Percentiles rank a stretch among this genome's conserved stretches.
Conservation (phyloP, 2,113 vertebrate species). For the Microcebus ravelobensis region DNA sequence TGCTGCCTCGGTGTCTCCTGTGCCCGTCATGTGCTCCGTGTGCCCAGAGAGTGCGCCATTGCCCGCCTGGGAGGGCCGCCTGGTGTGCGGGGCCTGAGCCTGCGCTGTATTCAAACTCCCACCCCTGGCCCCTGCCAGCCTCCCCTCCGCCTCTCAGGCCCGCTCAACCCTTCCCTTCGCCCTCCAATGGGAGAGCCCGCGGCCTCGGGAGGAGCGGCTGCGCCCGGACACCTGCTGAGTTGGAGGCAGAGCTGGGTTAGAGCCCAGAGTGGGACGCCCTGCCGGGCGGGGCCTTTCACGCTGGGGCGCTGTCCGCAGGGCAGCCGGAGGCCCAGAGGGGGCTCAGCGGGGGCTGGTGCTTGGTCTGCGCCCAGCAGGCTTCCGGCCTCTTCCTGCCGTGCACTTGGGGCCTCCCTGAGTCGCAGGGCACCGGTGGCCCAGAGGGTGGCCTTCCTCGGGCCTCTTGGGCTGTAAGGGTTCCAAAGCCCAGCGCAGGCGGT, state of each 20-base stretch:
- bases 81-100: slow-evolving; percentile 92
- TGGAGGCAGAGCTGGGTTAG: neutral
- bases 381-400: too few relatives aligned
- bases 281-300: neutral
- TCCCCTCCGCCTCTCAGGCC: neutral
- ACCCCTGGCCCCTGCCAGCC: neutral
- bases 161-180: neutral
- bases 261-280: neutral
- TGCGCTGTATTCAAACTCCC: too few relatives aligned
- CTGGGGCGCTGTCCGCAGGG: neutral
- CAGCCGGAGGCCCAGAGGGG: neutral
- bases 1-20: slow-evolving; percentile 57
- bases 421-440: neutral
- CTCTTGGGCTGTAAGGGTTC: neutral
- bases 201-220: neutral
- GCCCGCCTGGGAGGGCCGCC: slow-evolving; percentile 87
- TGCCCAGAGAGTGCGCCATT: slow-evolving; percentile 80
- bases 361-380: too few relatives aligned
- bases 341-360: neutral
- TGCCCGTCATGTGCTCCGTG: slow-evolving; percentile 78
- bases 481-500: neutral
- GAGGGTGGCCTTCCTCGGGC: neutral
- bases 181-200: neutral
- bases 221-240: neutral
- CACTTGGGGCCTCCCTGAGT: neutral